Conservation (phyloP, 2,113 vertebrate genomes). For the Stictonetta naevosa region DNA sequence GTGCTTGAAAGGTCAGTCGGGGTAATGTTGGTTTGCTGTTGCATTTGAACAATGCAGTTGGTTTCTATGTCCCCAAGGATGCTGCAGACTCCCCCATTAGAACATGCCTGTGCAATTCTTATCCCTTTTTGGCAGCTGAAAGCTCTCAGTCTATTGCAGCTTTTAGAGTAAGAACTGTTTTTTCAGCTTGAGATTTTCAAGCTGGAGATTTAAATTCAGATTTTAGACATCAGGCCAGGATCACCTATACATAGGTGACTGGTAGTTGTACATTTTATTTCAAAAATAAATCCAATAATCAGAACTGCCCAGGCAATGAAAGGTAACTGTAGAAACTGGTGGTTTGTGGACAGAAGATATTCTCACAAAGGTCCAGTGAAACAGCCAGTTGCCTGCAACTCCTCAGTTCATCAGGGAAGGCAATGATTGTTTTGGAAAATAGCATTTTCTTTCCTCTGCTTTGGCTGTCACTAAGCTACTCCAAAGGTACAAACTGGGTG, state of each 20-base stretch:
- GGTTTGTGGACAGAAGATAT: background rate
- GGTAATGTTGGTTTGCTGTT: too few species aligned
- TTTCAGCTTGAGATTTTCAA: background rate
- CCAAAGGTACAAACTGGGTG: background rate
- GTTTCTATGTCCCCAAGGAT: background rate
- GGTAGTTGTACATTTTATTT: background rate
- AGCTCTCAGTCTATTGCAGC: background rate
- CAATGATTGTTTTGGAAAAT: background rate
- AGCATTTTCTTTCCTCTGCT: background rate
- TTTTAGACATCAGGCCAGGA: background rate
- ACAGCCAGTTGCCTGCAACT: background rate
- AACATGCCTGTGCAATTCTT: background rate
- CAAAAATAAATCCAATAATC: background rate
- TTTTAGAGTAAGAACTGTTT: background rate
- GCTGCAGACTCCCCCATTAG: background rate
- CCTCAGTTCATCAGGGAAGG: background rate
- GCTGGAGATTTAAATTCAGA: background rate
- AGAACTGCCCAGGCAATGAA: background rate
- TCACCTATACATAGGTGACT: background rate
- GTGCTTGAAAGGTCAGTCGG: fast-evolving
- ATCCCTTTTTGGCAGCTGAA: background rate
- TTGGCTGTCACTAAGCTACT: background rate
- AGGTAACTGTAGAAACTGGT: background rate
- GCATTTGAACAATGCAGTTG: background rate
- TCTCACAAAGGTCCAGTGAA: background rate